Evolutionary conservation across 2,113 vertebrate species (phyloP), one percentile per base, ranked within the genome.

Genomic region (Gasterosteus nipponicus): DNA sequence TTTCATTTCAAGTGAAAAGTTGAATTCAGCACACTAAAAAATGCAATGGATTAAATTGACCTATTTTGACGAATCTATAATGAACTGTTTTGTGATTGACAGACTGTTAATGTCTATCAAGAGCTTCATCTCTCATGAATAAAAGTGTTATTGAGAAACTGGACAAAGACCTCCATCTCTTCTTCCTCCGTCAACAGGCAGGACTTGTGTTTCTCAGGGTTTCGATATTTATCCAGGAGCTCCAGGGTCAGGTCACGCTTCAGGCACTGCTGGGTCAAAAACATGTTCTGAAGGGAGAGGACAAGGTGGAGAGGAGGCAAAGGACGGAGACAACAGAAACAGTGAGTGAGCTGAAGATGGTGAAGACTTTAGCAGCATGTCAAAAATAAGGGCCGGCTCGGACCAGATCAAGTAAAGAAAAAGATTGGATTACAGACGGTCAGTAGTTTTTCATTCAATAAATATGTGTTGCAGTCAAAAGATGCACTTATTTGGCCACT

Each of bases 211-310:
- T 96, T 96, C 78, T 96, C 96, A 4, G 97, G 96, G 58, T 97
- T 90, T 39, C 78, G 89, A 35, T 92, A 87, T 62, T 95, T 95
- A 78, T 98, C 97, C 72, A 98, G 92, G 79, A 98, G 93, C 26
- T 97, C 96, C 26, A 95, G 91, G 49, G 94, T 96, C 81, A 97
- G 93, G 4, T 92, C 92, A 76, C 88, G 91, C 7, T 77, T 94
- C 69, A 98, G 91, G 41, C 89, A 75, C 0, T 89, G 80, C 89
- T 96, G 96, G 4, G 88, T 93, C 68, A 97, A 82, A 77, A 97
- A 93, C 7, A 89, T 70, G 75, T 97, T 93, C 95, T 96, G 92
- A 22, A 14, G 68, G 44, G 19, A 38, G 26, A 42, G 2, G 41
- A 10, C n/a, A 4, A 44, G n/a, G 3, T 1, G 14, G 38, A 35